Conservation (phyloP, 2,113 vertebrate genomes). For the Meles meles region DNA sequence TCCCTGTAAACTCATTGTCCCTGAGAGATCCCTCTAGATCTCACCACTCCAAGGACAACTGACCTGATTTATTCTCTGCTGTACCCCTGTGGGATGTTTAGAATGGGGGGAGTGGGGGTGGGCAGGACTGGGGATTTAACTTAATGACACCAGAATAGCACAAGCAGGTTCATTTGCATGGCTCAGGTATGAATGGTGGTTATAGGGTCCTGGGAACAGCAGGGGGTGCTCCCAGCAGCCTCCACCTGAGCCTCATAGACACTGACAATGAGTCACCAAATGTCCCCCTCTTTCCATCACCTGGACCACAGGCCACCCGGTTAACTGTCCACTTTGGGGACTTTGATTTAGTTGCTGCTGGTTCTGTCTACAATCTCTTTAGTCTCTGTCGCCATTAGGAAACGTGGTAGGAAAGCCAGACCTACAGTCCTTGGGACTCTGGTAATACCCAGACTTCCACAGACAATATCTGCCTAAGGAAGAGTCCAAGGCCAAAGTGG, state of each 20-base stretch:
- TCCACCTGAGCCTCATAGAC: neutral
- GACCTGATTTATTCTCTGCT: slow-evolving; percentile 19
- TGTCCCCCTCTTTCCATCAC: neutral
- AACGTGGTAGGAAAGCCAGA: neutral
- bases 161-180: neutral
- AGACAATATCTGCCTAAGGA: neutral
- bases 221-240: neutral
- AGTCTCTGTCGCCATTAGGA: neutral
- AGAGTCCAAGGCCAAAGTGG: neutral
- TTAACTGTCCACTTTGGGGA: neutral
- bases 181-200: neutral
- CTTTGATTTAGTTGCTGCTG: neutral
- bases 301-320: neutral
- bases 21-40: neutral
- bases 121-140: neutral
- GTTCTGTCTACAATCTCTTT: neutral
- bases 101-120: neutral
- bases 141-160: neutral
- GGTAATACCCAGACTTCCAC: neutral
- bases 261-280: neutral
- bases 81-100: neutral
- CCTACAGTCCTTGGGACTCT: neutral
- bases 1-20: neutral
- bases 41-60: slow-evolving; percentile 16
- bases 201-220: neutral